Conservation (phyloP, 1,140 invertebrate genomes). For the Brachionus rotundiformis region DNA sequence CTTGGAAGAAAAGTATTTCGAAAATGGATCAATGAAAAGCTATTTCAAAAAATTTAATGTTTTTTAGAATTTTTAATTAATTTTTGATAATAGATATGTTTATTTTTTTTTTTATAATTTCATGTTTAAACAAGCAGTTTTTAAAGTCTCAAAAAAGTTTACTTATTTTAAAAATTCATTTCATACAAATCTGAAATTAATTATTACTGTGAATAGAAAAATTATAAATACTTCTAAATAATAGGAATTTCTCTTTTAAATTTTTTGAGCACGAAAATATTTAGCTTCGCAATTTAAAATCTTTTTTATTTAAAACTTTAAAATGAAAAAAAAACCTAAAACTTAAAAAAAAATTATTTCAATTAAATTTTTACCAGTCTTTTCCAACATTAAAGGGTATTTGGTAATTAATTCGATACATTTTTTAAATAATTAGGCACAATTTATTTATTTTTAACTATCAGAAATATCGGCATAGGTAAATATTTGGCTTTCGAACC, state of each 20-base stretch:
- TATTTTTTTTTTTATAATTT: neutral
- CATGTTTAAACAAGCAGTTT: neutral
- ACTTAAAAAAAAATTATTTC: too few species aligned
- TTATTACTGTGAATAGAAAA: neutral
- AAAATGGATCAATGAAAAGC: constrained; percentile 45
- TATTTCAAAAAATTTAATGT: constrained; percentile 43
- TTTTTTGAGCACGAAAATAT: neutral
- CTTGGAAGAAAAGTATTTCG: constrained; percentile 35
- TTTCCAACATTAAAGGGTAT: too few species aligned
- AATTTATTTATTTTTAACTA: too few species aligned
- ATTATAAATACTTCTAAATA: neutral
- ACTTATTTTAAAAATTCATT: neutral
- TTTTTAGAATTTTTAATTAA: constrained; percentile 21
- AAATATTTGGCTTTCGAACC: too few species aligned
- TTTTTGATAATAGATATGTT: neutral
- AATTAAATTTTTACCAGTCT: too few species aligned
- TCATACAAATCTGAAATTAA: constrained; percentile 24
- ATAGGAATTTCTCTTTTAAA: too few species aligned
- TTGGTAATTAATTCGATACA: too few species aligned
- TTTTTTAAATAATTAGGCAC: too few species aligned
- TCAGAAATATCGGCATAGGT: too few species aligned
- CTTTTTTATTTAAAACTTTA: too few species aligned
- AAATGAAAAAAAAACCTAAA: too few species aligned
- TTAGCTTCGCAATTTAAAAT: neutral
- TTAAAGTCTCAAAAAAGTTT: neutral